Conservation (phyloP, 2,113 vertebrate species). For the Fulica atra region DNA sequence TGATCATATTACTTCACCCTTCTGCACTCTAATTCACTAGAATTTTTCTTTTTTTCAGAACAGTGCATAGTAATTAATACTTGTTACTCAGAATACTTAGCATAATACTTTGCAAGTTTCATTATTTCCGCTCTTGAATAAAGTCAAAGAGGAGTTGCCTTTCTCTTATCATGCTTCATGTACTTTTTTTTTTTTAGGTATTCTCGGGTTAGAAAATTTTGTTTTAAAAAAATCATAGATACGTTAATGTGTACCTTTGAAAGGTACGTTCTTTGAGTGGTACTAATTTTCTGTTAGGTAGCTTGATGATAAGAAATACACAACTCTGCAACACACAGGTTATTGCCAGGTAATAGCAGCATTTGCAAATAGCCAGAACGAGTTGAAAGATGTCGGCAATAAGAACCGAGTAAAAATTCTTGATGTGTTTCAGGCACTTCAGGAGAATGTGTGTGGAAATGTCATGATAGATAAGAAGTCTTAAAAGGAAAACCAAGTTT, state of each 20-base stretch:
- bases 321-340: neutral
- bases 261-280: neutral
- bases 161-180: neutral
- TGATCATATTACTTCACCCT: neutral
- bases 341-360: neutral
- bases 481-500: neutral
- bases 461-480: neutral
- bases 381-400: neutral
- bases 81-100: neutral
- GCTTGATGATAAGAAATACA: neutral
- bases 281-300: neutral
- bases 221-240: neutral
- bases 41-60: neutral
- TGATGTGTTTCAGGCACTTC: neutral
- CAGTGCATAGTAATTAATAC: neutral
- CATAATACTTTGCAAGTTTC: neutral
- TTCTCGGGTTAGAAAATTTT: too few relatives aligned
- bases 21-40: neutral
- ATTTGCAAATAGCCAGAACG: neutral
- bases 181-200: neutral
- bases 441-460: conserved; percentile 6
- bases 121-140: neutral
- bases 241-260: neutral
- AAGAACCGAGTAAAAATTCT: neutral
- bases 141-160: neutral